Evolutionary conservation across 2,888 invertebrate genomes (phyloP), one percentile per base, ranked within the genome.

Genomic region (Anodontia alba): DNA sequence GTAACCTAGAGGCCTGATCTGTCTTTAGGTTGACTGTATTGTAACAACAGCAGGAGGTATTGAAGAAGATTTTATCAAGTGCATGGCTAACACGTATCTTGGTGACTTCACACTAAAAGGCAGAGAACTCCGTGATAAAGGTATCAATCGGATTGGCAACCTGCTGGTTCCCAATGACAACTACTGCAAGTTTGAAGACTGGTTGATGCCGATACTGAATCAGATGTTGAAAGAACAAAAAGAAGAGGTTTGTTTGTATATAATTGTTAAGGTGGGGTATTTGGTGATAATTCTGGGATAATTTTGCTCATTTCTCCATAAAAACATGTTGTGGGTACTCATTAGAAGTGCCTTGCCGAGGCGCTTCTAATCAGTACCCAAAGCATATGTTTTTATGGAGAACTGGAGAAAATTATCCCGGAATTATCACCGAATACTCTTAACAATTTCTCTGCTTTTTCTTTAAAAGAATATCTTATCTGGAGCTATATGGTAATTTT

Each of bases 41-140:
- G 99, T 99, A 0, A 98, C 99, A 0, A 98, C 99, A 17, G 99
- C 99, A 0, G 99, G 99, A 0, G 99, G 99, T 0, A 96, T 99
- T 0, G 99, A 99, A 94, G 99, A 99, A 95, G 99, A 99, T 95
- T 96, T 99, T 67, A 99, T 99, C 62, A 99, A 99, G 95, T 99
- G 99, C 94, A 95, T 99, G 75, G 98, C 98, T 0, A 98, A 98
- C 0, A 99, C 99, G 0, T 99, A 96, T 91, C 94, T 99, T 72
- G 99, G 99, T 0, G 97, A 98, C 91, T 99, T 99, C 93, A 95
- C 96, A 92, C 95, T 99, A 74, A 96, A 96, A 88, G 99, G 99
- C 0, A 96, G 89, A 43, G 91, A 91, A 49, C 95, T 99, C 26
- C 95, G 99, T 73, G 96, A 97, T 20, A 96, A 96, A 73, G 99